Evolutionary conservation across 2,113 vertebrate species (phyloP).

Genomic region (Eurystomus gularis): DNA sequence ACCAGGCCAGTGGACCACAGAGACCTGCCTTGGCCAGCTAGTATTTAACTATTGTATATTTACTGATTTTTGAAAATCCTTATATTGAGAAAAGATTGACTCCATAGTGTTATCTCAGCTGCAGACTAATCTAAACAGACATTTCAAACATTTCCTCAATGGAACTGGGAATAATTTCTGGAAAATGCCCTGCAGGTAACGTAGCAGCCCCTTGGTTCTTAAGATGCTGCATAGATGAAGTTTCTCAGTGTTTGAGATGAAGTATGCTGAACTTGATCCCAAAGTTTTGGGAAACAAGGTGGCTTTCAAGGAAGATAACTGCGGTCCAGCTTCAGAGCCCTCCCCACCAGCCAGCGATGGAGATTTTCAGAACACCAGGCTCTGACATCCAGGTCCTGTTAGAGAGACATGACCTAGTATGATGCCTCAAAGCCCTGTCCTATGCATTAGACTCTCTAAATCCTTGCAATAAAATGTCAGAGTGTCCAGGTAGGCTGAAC

Average conservation of each 20-base stretch:
- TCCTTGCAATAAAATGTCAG: not conserved
- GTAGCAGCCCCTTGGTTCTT: not conserved
- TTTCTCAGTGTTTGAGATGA: not conserved
- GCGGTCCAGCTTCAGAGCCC: not conserved
- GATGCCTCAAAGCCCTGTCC: not conserved
- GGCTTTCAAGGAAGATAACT: not conserved
- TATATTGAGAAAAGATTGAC: not conserved
- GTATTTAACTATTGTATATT: no score
- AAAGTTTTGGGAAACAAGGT: not conserved
- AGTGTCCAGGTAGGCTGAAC: not conserved
- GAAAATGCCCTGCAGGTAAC: fast-evolving
- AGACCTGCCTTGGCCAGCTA: not conserved
- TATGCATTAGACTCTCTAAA: not conserved
- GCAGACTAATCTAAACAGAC: not conserved
- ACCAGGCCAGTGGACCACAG: fast-evolving
- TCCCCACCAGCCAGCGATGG: not conserved
- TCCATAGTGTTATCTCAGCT: not conserved
- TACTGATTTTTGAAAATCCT: not conserved
- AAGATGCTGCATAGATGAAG: not conserved
- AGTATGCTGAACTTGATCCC: not conserved
- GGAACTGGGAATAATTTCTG: not conserved
- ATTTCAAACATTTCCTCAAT: not conserved
- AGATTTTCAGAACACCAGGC: not conserved
- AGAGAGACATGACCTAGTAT: not conserved
- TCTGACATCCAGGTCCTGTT: not conserved